Evolutionary conservation across 35 echinoderm and acorn worm species (phyloP).

Genomic region (Acanthaster planci): DNA sequence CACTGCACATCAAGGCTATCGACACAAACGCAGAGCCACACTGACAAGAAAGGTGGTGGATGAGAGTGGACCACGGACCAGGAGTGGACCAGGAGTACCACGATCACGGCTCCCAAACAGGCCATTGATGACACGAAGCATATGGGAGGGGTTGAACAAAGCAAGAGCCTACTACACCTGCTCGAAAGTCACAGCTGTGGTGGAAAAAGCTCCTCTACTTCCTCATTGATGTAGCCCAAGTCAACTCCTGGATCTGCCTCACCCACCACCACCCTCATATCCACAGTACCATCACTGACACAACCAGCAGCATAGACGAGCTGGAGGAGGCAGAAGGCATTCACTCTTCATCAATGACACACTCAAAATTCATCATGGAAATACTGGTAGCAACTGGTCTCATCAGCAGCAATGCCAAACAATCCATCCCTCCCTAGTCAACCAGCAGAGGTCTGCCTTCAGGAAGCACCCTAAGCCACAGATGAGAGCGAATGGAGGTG

Average conservation of each 20-base stretch:
- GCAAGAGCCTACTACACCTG: too few species aligned
- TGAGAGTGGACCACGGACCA: background rate
- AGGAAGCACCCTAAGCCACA: background rate
- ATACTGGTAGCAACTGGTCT: constrained; percentile 19
- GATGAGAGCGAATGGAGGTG: background rate
- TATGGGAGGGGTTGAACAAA: background rate
- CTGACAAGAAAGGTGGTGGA: background rate
- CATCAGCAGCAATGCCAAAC: constrained; percentile 5
- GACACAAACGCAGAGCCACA: background rate
- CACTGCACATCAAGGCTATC: background rate
- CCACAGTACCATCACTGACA: too few species aligned
- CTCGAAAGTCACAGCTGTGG: too few species aligned
- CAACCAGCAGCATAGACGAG: too few species aligned
- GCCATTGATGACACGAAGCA: background rate
- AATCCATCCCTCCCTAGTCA: background rate
- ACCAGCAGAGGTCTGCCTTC: background rate
- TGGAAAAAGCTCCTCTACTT: too few species aligned
- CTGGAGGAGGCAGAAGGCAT: too few species aligned
- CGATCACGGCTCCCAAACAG: background rate
- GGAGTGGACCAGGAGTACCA: background rate
- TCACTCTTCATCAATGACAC: too few species aligned
- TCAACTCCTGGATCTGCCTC: too few species aligned
- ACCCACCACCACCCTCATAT: too few species aligned
- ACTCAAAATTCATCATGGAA: constrained; percentile 28
- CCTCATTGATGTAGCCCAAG: too few species aligned